A percentile compares a stretch with the other conserved stretches of the same genome.
phyloP scores from a whole-genome alignment of 2,113 vertebrate genomes.

The Saguinus imperator region DNA sequence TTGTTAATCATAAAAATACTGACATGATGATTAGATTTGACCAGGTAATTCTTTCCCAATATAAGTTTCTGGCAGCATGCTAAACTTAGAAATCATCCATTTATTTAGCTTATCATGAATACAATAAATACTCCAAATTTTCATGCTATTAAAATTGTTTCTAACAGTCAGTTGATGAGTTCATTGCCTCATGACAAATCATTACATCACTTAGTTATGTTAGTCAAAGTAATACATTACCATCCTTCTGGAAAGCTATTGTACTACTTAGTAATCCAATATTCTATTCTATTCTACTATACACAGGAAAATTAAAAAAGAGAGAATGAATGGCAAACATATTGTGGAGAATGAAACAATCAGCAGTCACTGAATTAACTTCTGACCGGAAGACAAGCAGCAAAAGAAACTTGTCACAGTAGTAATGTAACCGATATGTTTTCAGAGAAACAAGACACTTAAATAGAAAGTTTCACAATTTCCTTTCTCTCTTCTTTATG shows the following conservation, averaged over 20 bases:
- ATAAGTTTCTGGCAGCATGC: neutral
- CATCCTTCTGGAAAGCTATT: neutral
- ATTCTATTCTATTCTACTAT: neutral
- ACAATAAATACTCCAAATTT: neutral
- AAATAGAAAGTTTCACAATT: neutral
- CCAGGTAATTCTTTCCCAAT: conserved; percentile 8
- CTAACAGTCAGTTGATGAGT: neutral
- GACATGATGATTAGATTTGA: conserved; percentile 42
- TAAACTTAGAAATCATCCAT: neutral
- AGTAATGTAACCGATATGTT: neutral
- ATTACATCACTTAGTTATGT: conserved; percentile 4
- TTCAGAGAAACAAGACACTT: neutral
- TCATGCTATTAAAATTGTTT: neutral
- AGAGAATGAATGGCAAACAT: neutral
- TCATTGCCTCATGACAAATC: conserved; percentile 25
- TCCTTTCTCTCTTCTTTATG: fast-evolving
- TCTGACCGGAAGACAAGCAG: neutral
- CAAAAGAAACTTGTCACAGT: neutral
- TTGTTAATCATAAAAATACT: conserved; percentile 52
- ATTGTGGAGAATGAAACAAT: neutral
- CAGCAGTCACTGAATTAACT: neutral
- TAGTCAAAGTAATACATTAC: neutral
- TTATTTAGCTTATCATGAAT: conserved; percentile 30
- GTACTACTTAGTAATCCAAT: neutral
- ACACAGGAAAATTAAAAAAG: neutral